These are phyloP conservation scores for Planiliza haematocheilus DNA, from an alignment of 2,113 vertebrate species.

Conservation along the genomic window DNA sequence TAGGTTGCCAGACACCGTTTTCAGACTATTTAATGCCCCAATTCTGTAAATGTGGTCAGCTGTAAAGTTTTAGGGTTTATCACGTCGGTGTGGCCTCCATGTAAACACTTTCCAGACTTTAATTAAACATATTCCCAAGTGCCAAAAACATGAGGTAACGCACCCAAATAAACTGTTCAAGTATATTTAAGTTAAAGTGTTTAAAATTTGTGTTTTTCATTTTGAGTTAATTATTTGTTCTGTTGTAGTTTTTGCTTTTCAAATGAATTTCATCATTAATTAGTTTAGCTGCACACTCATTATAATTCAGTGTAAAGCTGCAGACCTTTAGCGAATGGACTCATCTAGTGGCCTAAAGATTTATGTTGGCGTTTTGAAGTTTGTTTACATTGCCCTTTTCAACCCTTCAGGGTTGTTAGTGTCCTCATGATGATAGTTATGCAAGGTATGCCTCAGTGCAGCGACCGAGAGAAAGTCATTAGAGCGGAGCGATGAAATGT, in stretches of 20 bases:
- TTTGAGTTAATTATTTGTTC: not conserved
- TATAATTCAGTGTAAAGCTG: no score
- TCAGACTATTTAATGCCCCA: not conserved
- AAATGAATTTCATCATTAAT: no score
- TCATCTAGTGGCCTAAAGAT: not conserved
- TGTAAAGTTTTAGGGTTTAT: not conserved
- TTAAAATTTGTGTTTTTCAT: not conserved
- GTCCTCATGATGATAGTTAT: slow-evolving; percentile 10
- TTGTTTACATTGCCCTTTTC: slow-evolving; percentile 23
- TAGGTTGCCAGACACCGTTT: slow-evolving; percentile 9
- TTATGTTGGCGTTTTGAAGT: slow-evolving; percentile 18
- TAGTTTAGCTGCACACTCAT: no score
- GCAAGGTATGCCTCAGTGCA: slow-evolving; percentile 1
- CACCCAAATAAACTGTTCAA: not conserved
- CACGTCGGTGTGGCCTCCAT: not conserved
- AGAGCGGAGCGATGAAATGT: not conserved
- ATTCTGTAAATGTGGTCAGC: not conserved
- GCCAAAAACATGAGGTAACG: not conserved
- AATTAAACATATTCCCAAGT: not conserved
- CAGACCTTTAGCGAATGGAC: no score
- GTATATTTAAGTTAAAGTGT: no score
- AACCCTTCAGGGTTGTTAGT: slow-evolving; percentile 6
- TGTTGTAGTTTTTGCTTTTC: no score
- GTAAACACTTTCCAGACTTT: slow-evolving; percentile 22
- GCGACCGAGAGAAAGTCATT: slow-evolving; percentile 29